phyloP scores from a whole-genome alignment of 2,888 invertebrate genomes.

The Sinelater perroti region DNA sequence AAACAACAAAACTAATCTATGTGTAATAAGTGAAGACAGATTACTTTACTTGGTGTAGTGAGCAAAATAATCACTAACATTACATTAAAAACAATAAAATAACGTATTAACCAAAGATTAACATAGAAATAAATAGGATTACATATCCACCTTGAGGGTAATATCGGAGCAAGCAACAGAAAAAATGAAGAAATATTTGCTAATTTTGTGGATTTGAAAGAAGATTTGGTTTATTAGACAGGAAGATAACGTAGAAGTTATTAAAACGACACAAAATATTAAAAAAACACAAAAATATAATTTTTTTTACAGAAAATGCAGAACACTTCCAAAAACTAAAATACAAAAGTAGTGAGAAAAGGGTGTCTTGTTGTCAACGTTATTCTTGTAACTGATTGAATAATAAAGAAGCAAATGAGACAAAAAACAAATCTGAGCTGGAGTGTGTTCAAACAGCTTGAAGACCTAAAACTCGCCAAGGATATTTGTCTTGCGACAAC shows the following conservation, averaged over 20 bases:
- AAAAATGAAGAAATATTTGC: no score
- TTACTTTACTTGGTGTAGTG: neutral
- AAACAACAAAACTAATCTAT: no score
- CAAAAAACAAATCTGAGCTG: neutral
- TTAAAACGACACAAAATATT: no score
- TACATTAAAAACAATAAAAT: neutral
- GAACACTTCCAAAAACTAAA: neutral
- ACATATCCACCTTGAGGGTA: neutral
- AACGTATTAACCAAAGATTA: neutral
- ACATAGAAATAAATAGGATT: neutral
- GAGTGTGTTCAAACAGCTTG: neutral
- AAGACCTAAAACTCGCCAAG: no score
- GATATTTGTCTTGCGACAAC: no score
- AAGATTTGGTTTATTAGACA: neutral
- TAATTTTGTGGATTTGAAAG: neutral
- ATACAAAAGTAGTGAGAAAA: no score
- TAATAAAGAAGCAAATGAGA: neutral
- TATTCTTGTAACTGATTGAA: neutral
- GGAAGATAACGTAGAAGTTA: neutral
- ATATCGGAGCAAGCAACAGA: neutral
- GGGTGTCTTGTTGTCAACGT: neutral
- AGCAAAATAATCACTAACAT: neutral
- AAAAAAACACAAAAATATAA: neutral
- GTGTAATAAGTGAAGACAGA: no score
- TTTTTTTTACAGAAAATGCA: neutral